Evolutionary conservation across 2,797 vertebrate genomes (phyloP), one percentile per base, ranked within the genome.

Genomic region (Sebastes iracundus): DNA sequence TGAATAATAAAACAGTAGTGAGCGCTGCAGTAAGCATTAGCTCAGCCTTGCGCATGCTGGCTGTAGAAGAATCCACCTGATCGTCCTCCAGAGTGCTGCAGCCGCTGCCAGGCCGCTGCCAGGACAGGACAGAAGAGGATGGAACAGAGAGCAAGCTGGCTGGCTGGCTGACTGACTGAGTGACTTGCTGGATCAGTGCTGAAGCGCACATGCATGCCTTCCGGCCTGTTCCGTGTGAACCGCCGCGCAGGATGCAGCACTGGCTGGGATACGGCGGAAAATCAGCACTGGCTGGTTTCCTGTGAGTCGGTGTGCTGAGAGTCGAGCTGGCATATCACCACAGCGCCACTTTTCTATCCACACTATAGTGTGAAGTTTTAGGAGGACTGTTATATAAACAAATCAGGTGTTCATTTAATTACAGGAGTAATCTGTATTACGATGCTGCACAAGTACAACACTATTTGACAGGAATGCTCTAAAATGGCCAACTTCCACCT

Each of bases 231-330:
- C 88, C 60, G 83, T 89, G 90, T 92, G 91, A 94, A 92, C 87
- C 77, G 18, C 53, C 77, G 49, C 79, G 93, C 92, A 96, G 94
- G 95, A 96, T 90, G 93, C 84, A 79, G 88, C 2, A 83, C 86
- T 87, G 91, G 88, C 91, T 63, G 74, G 85, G 84, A 88, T 70
- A 81, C 22, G 38, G 67, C 91, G 94, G 93, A 94, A 93, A 94
- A 94, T 92, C 87, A 89, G 87, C 88, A 70, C 56, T 86, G 82
- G 85, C 84, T 75, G 84, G 80, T 87, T 95, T 95, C 95, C 95
- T 95, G 90, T 83, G 81, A 86, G 85, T 71, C 85, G 32, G 61
- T 63, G 81, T 84, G 81, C 87, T 84, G 64, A 74, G 72, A 87
- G 65, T 32, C 4, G 5, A 62, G 80, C 68, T 62, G 81, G 80